Evolutionary conservation across 2,113 vertebrate species (phyloP), one percentile per base, ranked within the genome.

Genomic region (Alethe diademata): DNA sequence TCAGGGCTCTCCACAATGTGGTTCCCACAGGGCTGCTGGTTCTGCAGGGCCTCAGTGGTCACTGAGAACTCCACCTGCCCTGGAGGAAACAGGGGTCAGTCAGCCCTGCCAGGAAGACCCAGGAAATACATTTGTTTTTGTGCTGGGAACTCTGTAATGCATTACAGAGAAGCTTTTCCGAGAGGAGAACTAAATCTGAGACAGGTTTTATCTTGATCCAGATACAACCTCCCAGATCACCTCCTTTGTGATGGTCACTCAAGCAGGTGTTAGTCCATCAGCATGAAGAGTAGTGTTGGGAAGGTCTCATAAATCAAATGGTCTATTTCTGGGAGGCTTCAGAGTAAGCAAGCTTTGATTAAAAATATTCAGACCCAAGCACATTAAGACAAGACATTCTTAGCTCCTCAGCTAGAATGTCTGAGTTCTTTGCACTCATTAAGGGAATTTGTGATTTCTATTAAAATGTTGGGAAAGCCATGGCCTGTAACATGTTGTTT

Each of bases 1-100:
- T 98, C 95, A 31, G 98, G 98, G 7, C 97, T 95, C 15, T 78
- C 96, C 78, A 98, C 97, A 4, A 98, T 10, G 19, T 38, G 1
- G 0, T 96, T 97, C 33, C 96, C 73, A 0, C 97, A 97, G 12
- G 88, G 88, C 24, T 94, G 84, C 22, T 93, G 86, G 60, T 24
- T 72, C 53, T 84, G 53, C 11, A 97, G 72, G 22, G 95, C 94
- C 74, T 97, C 95, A 3, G 97, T 88, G n/a, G 89, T 96, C 50
- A 97, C 95, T 0, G 60, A 95, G 75, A 97, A 75, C 62, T 97
- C 95, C 72, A 97, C 76, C 50, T 95, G 91, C 28, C 95, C 97
- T 97, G 90, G 40, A 94, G 81, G 57, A 93, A 65, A 93, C 11
- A 72, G n/a, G 36, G 8, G 16, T 78, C 61, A 90, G 58, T 25